Evolutionary conservation across 92 coral and sea anemone species (phyloP).

Genomic region (Epizoanthus stellaris): DNA sequence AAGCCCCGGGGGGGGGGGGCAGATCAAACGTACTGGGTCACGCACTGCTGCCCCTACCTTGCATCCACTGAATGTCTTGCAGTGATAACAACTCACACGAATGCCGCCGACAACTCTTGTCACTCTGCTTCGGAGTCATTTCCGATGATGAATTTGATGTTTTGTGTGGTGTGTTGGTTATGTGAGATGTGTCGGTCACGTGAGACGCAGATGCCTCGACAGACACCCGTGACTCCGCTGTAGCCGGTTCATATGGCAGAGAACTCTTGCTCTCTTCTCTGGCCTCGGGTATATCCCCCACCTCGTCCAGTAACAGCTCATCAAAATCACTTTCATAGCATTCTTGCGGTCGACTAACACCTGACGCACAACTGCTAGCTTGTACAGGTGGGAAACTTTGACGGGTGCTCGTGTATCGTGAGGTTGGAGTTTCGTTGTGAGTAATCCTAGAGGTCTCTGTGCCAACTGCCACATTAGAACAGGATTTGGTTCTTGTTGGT

Average conservation of each 20-base stretch:
- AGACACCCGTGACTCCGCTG: neutral
- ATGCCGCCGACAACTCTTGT: neutral
- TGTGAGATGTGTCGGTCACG: neutral
- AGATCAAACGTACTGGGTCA: no score
- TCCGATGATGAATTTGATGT: neutral
- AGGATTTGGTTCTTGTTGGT: conserved; percentile 28
- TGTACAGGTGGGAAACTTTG: conserved; percentile 13
- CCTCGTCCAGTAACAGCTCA: conserved; percentile 16
- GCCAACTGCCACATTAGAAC: neutral
- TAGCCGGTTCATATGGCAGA: neutral
- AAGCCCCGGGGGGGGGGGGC: no score
- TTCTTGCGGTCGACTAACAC: neutral
- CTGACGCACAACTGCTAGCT: neutral
- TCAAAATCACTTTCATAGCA: neutral
- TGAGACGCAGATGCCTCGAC: neutral
- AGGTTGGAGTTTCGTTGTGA: conserved; percentile 6
- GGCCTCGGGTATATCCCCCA: neutral
- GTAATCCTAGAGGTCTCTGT: conserved; percentile 1
- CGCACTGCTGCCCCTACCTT: neutral
- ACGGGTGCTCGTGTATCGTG: neutral
- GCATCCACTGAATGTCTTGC: conserved; percentile 35
- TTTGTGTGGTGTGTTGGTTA: neutral
- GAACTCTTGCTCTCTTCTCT: neutral
- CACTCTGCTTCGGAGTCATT: neutral
- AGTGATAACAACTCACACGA: conserved; percentile 6